These are phyloP conservation scores for Lithophane socia DNA, from an alignment of 2,888 invertebrate genomes.

Conservation along the genomic window DNA sequence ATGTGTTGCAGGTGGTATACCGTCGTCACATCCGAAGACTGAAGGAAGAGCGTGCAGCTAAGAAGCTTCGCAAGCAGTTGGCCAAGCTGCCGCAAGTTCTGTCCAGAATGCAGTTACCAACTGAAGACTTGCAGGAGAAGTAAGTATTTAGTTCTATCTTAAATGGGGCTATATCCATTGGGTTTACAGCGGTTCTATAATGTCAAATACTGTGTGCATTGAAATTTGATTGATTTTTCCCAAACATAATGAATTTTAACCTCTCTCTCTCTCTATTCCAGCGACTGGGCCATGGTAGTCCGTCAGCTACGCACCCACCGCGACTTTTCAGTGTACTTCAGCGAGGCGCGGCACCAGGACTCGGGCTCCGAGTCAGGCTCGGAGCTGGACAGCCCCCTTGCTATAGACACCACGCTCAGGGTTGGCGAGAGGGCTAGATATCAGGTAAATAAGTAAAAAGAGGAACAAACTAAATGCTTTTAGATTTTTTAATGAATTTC, in stretches of 20 bases:
- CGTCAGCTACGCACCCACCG: constrained; percentile 96
- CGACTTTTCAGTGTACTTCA: constrained; percentile 98
- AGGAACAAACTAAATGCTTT: too few species aligned
- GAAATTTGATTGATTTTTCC: too few species aligned
- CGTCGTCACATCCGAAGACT: constrained; percentile 86
- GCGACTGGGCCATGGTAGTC: constrained; percentile 97
- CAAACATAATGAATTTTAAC: too few species aligned
- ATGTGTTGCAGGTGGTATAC: constrained; percentile 81
- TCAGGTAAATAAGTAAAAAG: constrained; percentile 53
- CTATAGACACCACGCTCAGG: constrained; percentile 83
- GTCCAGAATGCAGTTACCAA: constrained; percentile 85
- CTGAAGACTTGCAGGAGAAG: constrained; percentile 87
- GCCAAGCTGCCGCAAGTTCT: constrained; percentile 86
- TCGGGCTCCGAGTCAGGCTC: constrained; percentile 89
- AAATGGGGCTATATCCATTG: too few species aligned
- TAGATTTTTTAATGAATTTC: too few species aligned
- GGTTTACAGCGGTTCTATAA: too few species aligned
- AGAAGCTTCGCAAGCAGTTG: constrained; percentile 86
- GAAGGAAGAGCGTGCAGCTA: constrained; percentile 86
- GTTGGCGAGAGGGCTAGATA: constrained; percentile 83
- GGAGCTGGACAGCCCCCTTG: constrained; percentile 81
- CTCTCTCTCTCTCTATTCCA: constrained; percentile 72
- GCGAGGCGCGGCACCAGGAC: constrained; percentile 92
- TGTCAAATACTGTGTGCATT: too few species aligned
- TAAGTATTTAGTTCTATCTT: constrained; percentile 59